Conservation (phyloP, 2,888 invertebrate genomes). For the Periphyllus acericola region DNA sequence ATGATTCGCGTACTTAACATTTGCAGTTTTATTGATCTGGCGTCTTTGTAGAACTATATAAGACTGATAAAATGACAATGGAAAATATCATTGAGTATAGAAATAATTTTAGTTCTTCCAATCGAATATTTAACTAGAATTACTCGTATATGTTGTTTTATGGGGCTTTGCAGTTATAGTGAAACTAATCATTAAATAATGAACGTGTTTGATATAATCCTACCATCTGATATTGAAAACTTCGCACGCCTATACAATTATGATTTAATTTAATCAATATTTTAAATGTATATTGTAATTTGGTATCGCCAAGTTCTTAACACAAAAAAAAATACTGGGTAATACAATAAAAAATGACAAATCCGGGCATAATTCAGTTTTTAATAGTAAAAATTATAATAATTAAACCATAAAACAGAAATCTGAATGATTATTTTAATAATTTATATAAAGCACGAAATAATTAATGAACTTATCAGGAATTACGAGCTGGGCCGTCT, state of each 20-base stretch:
- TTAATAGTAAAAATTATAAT: slow-evolving; percentile 51
- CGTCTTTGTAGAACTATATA: too few species aligned
- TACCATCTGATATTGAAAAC: not conserved
- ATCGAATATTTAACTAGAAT: too few species aligned
- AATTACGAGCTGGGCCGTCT: slow-evolving; percentile 17
- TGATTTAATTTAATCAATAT: not conserved
- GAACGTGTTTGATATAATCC: too few species aligned
- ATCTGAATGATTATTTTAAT: slow-evolving; percentile 36
- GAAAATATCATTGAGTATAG: too few species aligned
- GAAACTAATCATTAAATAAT: too few species aligned
- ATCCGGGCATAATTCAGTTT: slow-evolving; percentile 37
- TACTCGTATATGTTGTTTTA: too few species aligned
- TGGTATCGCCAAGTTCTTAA: slow-evolving; percentile 1
- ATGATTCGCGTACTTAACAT: too few species aligned
- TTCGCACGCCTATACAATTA: not conserved
- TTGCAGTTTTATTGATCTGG: too few species aligned
- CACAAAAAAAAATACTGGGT: not conserved
- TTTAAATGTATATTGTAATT: slow-evolving; percentile 15
- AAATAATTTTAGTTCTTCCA: too few species aligned
- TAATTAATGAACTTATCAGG: slow-evolving; percentile 35
- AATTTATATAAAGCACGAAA: slow-evolving; percentile 24
- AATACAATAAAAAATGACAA: slow-evolving; percentile 28
- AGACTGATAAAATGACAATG: too few species aligned
- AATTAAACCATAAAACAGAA: slow-evolving; percentile 45
- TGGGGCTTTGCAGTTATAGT: too few species aligned